A percentile compares a stretch with the other conserved stretches of the same genome.
Evolutionary conservation across 2,888 invertebrate genomes (phyloP).

Genomic region (Boloria selene): DNA sequence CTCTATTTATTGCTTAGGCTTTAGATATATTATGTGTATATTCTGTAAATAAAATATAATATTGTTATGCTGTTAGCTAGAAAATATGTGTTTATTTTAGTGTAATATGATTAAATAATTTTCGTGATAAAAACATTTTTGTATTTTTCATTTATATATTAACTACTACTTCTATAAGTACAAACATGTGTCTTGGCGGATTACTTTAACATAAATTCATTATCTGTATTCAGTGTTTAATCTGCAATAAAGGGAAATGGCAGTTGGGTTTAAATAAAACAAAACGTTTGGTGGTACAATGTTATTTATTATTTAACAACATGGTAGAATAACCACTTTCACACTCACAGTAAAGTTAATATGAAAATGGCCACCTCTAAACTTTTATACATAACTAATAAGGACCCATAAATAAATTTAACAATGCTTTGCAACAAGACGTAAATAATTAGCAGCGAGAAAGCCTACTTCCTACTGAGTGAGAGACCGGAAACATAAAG

Average conservation of each 20-base stretch:
- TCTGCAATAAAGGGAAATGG: neutral
- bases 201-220: too few species aligned
- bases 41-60: too few species aligned
- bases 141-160: too few species aligned
- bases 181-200: too few species aligned
- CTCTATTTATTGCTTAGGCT: too few species aligned
- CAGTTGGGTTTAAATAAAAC: constrained; percentile 59
- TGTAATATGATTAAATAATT: too few species aligned
- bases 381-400: constrained; percentile 80
- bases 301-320: constrained; percentile 85
- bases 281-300: constrained; percentile 84
- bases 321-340: constrained; percentile 81
- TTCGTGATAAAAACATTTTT: too few species aligned
- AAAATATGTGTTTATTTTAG: too few species aligned
- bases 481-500: constrained; percentile 36
- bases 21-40: too few species aligned
- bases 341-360: constrained; percentile 63
- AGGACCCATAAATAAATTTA: constrained; percentile 70
- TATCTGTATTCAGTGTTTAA: too few species aligned
- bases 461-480: constrained; percentile 54
- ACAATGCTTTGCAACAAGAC: constrained; percentile 70
- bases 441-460: constrained; percentile 58
- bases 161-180: too few species aligned
- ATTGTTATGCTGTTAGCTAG: too few species aligned
- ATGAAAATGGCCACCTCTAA: constrained; percentile 81